Percentiles rank a stretch among this genome's conserved stretches.
Evolutionary conservation across 2,113 vertebrate genomes (phyloP).

Genomic region (Myodes glareolus): DNA sequence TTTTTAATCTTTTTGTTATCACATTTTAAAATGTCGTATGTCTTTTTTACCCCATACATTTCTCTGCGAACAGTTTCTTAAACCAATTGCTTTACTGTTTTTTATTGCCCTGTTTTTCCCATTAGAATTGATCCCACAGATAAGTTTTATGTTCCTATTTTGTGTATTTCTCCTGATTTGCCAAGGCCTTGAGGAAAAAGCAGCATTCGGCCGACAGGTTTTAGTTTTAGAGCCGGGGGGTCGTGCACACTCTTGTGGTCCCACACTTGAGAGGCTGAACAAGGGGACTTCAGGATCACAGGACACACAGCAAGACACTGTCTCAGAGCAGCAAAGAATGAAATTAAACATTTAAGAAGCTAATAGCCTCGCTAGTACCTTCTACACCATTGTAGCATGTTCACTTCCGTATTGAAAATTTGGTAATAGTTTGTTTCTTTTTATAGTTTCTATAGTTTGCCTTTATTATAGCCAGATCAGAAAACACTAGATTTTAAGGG

Average conservation of each 20-base stretch:
- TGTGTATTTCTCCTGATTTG: conserved; percentile 25
- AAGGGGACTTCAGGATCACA: neutral
- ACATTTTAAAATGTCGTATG: conserved; percentile 11
- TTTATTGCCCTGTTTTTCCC: conserved; percentile 6
- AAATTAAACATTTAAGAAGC: neutral
- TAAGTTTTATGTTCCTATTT: conserved; percentile 17
- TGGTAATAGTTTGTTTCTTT: neutral
- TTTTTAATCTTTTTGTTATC: conserved; percentile 40
- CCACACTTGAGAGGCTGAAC: neutral
- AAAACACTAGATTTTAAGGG: conserved; percentile 24
- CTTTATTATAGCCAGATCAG: neutral
- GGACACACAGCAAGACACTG: neutral
- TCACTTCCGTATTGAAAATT: neutral
- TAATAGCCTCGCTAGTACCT: neutral
- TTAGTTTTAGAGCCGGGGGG: neutral
- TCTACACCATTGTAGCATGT: neutral
- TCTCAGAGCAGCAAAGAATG: neutral
- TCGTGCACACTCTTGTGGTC: neutral
- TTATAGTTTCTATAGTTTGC: neutral
- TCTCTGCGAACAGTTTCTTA: conserved; percentile 32
- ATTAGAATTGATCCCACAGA: conserved; percentile 3
- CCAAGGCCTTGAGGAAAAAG: neutral
- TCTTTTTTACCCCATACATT: neutral
- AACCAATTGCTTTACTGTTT: conserved; percentile 51
- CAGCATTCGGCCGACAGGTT: neutral